Base-by-base conservation (phyloP, 2,113 vertebrate genomes). In the Misgurnus anguillicaudatus region DNA sequence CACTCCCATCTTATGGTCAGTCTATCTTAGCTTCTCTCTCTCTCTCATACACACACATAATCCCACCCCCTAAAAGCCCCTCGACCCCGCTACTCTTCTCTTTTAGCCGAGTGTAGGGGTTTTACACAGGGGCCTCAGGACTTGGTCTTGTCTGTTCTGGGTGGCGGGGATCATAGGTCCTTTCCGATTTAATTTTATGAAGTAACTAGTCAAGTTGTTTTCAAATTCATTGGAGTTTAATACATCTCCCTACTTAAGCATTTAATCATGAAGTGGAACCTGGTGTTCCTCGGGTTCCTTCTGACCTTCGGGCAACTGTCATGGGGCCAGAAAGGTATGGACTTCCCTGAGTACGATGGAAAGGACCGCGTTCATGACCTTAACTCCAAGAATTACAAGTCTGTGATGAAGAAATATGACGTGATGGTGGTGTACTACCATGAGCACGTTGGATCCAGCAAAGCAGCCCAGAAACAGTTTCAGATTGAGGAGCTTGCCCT, bases 391-490 rank as follows among this genome's bases (percentile, higher is more conserved):
- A 97, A 97, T 92, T 96, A 93, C 90, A 95, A 94, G 90, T 89
- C 91, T 3, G 86, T 95, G 83, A 94, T 97, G 93, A 96, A 94
- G 92, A 95, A 95, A 91, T 95, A 94, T 5, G 95, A 95, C 55
- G 91, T 95, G 57, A 92, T 97, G 91, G 94, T 95, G 2, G 91
- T 97, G 67, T 94, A 96, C 84, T 95, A 95, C 91, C 95, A 96
- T 13, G 94, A 95, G 47, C 93, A 94, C 36, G 92, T 94, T 0
- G 93, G 91, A 80, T 90, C 93, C 9, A 92, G 91, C 92, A 94
- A 91, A 88, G 91, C 92, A 80, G 93, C 94, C 10, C 94, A 95
- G 85, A 94, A 84, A 86, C 95, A 96, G 85, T 96, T 95, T 82
- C 92, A 95, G 86, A 92, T 95, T 82, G 95, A 95, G 83, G 96